Conservation (phyloP, 2,113 vertebrate genomes). For the Dromiciops gliroides region DNA sequence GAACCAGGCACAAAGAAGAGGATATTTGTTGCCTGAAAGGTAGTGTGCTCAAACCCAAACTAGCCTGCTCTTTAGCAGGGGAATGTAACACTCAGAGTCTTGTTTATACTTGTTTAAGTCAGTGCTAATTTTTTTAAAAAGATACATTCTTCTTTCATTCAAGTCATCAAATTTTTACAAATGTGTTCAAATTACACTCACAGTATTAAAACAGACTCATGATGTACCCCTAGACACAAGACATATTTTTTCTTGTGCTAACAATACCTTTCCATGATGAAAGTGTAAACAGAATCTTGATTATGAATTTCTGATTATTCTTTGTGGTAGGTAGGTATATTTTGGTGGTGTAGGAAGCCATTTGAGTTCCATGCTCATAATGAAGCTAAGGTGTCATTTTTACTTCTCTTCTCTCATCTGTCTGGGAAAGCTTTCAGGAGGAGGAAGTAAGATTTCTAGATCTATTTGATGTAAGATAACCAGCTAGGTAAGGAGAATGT, state of each 20-base stretch:
- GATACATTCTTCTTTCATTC: background rate
- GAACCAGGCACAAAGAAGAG: background rate
- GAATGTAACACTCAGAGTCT: background rate
- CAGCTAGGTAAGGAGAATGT: background rate
- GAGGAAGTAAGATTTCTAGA: conserved; percentile 26
- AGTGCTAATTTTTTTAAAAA: conserved; percentile 29
- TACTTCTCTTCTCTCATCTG: background rate
- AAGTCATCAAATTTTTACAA: background rate
- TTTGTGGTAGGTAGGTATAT: background rate
- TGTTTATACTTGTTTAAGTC: background rate
- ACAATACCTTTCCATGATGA: background rate
- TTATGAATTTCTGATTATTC: background rate
- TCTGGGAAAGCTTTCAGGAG: conserved; percentile 32
- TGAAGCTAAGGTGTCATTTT: conserved; percentile 5
- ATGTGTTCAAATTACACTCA: background rate
- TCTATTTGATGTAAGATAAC: background rate
- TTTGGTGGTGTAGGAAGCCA: background rate
- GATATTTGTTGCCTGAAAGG: background rate
- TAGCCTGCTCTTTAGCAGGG: background rate
- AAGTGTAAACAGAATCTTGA: conserved; percentile 1
- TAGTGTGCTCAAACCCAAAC: background rate
- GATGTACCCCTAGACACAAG: background rate
- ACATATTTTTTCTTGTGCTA: background rate
- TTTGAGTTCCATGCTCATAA: background rate
- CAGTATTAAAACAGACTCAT: conserved; percentile 8